Conservation (phyloP, 2,797 vertebrate genomes). For the Myotis pilosus region DNA sequence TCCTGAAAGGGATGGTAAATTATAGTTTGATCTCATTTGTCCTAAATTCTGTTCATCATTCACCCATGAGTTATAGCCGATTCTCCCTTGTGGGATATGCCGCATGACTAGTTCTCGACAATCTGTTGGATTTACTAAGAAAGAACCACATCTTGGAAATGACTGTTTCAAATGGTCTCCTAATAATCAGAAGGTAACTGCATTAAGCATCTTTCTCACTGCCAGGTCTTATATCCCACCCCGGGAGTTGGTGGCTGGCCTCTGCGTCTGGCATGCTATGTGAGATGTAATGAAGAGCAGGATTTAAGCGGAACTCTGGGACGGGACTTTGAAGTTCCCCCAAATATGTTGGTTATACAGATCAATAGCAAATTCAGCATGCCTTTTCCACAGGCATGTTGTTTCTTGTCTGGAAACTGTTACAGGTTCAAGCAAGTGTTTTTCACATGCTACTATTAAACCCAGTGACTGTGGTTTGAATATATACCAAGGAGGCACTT, state of each 20-base stretch:
- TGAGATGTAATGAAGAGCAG: not conserved
- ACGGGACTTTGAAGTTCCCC: not conserved
- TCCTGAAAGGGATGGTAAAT: conserved; percentile 33
- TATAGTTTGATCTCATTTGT: conserved; percentile 60
- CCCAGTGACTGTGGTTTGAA: not conserved
- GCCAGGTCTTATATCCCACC: conserved; percentile 12
- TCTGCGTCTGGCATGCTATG: not conserved
- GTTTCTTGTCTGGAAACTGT: not conserved
- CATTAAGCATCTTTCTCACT: not conserved
- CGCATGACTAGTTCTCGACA: conserved; percentile 28
- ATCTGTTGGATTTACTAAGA: not conserved
- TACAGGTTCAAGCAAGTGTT: not conserved
- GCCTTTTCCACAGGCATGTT: not conserved
- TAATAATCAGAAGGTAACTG: conserved; percentile 57
- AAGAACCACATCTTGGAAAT: conserved; percentile 53
- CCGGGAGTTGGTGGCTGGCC: not conserved
- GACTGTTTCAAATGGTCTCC: conserved; percentile 23
- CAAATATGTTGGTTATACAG: conserved; percentile 3
- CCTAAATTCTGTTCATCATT: conserved; percentile 29
- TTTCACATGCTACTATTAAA: not conserved
- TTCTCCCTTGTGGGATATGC: not conserved
- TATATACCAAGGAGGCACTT: not conserved
- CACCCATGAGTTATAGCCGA: not conserved
- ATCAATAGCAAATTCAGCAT: not conserved
- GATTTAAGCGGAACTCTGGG: not conserved